A percentile compares a stretch with the other conserved stretches of the same genome.
phyloP scores from a whole-genome alignment of 2,113 vertebrate species.

The Daboia siamensis region DNA sequence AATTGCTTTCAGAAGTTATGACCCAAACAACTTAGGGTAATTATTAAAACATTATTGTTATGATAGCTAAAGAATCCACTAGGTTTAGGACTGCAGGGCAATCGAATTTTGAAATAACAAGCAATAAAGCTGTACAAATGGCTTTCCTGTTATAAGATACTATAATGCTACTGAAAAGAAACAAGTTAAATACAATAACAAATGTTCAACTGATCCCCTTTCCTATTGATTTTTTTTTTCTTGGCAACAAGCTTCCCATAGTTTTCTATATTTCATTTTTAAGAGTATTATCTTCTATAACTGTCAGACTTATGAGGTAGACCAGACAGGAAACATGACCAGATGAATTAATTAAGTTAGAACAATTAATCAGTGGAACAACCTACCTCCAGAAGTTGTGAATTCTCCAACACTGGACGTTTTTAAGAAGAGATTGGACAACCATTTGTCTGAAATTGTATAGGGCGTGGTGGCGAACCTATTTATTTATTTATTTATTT shows the following conservation, averaged over 20 bases:
- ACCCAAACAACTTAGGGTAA: not conserved
- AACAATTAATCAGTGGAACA: no score
- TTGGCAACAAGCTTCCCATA: not conserved
- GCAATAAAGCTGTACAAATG: not conserved
- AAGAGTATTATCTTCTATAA: not conserved
- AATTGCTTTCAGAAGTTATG: not conserved
- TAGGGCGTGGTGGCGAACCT: no score
- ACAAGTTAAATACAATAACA: not conserved
- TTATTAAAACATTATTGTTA: not conserved
- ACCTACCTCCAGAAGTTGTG: no score
- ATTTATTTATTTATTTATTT: no score
- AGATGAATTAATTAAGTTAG: not conserved
- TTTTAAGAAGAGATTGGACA: no score
- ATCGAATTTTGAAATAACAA: not conserved
- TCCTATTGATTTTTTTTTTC: not conserved
- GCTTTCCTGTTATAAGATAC: conserved; percentile 2
- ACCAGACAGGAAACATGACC: not conserved
- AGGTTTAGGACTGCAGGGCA: not conserved
- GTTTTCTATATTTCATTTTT: not conserved
- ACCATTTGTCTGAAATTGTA: no score
- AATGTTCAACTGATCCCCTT: not conserved
- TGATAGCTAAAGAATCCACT: not conserved
- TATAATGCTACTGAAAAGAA: not conserved
- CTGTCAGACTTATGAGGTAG: not conserved
- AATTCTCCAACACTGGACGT: no score